Conservation (phyloP, 2,113 vertebrate species). For the Microcebus murinus region DNA sequence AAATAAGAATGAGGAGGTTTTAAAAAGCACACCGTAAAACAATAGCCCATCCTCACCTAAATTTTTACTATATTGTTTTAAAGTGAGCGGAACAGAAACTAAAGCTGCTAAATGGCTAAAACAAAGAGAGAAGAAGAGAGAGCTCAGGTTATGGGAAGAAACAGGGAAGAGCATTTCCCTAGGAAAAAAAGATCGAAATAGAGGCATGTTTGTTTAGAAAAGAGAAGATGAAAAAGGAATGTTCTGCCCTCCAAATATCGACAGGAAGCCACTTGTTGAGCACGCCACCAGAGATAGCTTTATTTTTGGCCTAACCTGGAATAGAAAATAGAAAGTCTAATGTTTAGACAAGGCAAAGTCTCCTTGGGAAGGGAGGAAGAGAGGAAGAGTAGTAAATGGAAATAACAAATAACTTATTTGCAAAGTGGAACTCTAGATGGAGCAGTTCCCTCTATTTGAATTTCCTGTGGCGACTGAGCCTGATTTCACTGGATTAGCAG, state of each 20-base stretch:
- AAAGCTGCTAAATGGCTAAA: neutral
- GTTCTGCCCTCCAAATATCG: neutral
- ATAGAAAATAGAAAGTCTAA: conserved; percentile 20
- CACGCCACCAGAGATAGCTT: neutral
- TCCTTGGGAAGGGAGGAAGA: neutral
- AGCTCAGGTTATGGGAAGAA: neutral
- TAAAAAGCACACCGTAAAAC: neutral
- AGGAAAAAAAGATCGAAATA: neutral
- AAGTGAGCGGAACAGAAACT: neutral
- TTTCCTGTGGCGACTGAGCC: conserved; percentile 58
- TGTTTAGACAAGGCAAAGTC: neutral
- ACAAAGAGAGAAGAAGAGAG: neutral
- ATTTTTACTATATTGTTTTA: neutral
- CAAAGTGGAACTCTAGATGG: conserved; percentile 85
- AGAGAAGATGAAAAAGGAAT: conserved; percentile 15
- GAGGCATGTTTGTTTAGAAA: conserved; percentile 52
- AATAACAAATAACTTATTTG: conserved; percentile 71
- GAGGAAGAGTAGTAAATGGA: conserved; percentile 47
- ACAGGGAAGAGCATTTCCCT: neutral
- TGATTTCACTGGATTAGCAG: conserved; percentile 65
- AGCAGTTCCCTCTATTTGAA: conserved; percentile 84
- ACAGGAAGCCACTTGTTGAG: neutral
- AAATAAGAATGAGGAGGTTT: neutral
- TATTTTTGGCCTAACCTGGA: neutral
- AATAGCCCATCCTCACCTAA: neutral